Conservation (phyloP, 2,888 invertebrate genomes). For the Melinaea marsaeus region DNA sequence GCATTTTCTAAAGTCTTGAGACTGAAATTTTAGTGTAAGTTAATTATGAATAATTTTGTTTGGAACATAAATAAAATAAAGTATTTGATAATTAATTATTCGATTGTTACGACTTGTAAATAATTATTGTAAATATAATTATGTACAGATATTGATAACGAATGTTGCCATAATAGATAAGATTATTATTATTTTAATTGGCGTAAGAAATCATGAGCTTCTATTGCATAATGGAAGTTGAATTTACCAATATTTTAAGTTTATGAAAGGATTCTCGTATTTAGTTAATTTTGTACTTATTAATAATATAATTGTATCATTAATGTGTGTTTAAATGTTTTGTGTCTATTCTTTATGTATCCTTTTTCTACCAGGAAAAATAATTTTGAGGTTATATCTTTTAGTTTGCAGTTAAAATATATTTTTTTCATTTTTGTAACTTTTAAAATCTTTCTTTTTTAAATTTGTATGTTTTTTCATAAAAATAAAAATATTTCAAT, state of each 20-base stretch:
- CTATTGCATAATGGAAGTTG: conserved; percentile 15
- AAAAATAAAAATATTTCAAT: too few relatives aligned
- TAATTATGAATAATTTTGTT: neutral
- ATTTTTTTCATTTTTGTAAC: too few relatives aligned
- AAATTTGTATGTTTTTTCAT: too few relatives aligned
- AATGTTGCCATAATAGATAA: conserved; percentile 35
- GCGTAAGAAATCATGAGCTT: conserved; percentile 20
- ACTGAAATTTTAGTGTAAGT: conserved; percentile 26
- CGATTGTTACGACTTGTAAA: conserved; percentile 12
- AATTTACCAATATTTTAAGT: conserved; percentile 13
- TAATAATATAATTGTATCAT: too few relatives aligned
- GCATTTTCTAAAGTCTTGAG: conserved; percentile 29
- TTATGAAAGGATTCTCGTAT: conserved; percentile 8
- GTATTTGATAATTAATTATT: neutral
- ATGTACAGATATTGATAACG: conserved; percentile 28
- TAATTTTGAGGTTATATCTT: too few relatives aligned
- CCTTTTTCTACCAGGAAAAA: too few relatives aligned
- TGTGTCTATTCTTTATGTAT: too few relatives aligned
- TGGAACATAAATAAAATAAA: neutral
- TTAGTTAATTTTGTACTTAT: conserved; percentile 7
- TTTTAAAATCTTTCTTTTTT: too few relatives aligned
- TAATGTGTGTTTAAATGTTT: too few relatives aligned
- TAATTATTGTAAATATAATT: conserved; percentile 15
- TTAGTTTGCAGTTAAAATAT: too few relatives aligned
- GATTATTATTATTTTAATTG: conserved; percentile 17